phyloP scores from a whole-genome alignment of 2,113 vertebrate genomes.

The Strix uralensis region DNA sequence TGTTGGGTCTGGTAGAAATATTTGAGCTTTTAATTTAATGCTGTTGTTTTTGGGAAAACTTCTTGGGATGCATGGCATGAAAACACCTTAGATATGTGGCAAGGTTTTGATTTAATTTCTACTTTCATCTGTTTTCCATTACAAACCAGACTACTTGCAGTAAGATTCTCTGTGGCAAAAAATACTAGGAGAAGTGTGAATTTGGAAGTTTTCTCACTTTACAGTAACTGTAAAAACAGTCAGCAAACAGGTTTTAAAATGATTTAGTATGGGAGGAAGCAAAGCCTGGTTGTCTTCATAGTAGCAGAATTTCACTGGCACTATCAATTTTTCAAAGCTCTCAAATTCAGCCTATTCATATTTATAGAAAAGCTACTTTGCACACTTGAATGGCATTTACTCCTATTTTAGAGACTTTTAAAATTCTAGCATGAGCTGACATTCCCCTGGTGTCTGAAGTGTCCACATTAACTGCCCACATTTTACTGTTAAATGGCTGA shows the following conservation, averaged over 20 bases:
- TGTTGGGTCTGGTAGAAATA: conserved; percentile 37
- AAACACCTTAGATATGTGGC: conserved; percentile 30
- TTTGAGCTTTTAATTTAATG: conserved; percentile 42
- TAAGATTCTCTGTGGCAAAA: conserved; percentile 16
- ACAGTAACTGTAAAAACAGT: conserved; percentile 44
- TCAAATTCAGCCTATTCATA: not conserved
- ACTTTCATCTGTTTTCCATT: conserved; percentile 64
- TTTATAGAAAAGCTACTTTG: not conserved
- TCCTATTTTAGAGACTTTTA: not conserved
- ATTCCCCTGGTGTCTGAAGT: not conserved
- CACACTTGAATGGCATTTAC: not conserved
- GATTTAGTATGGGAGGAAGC: not conserved
- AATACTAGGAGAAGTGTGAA: conserved; percentile 20
- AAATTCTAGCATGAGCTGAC: not conserved
- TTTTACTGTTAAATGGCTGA: not conserved
- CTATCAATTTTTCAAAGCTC: not conserved
- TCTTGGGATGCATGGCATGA: conserved; percentile 12
- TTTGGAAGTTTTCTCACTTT: conserved; percentile 40
- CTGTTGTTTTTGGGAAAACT: conserved; percentile 48
- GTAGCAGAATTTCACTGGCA: not conserved
- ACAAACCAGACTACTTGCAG: conserved; percentile 50
- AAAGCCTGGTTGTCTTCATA: not conserved
- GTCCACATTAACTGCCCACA: not conserved
- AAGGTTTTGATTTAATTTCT: conserved; percentile 44
- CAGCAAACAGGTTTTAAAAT: conserved; percentile 17